Percentiles rank a stretch among this genome's conserved stretches.
Conservation (phyloP, 2,797 vertebrate species). For the Notolabrus celidotus region DNA sequence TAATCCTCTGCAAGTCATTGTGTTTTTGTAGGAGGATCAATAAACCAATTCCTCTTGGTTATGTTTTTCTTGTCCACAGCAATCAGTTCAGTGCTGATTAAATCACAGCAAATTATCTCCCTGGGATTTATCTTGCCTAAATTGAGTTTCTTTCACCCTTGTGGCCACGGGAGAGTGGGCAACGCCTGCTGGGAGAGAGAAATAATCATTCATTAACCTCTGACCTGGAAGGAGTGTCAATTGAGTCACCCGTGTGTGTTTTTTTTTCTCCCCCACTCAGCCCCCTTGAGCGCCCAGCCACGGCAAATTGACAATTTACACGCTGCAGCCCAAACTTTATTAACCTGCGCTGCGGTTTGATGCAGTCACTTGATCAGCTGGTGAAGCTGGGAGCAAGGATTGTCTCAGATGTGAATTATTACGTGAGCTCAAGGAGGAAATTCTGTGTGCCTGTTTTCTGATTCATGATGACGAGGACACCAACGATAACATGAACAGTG, state of each 20-base stretch:
- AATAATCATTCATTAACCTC: constrained; percentile 88
- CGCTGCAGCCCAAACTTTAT: constrained; percentile 71
- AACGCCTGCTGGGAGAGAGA: constrained; percentile 81
- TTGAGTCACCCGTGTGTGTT: constrained; percentile 66
- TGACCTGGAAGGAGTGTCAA: constrained; percentile 79
- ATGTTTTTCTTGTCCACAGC: constrained; percentile 78
- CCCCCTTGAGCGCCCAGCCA: constrained; percentile 45
- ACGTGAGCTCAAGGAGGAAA: not conserved
- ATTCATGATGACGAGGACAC: constrained; percentile 33
- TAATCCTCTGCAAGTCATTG: constrained; percentile 50
- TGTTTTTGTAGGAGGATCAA: constrained; percentile 70
- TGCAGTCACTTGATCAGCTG: constrained; percentile 66
- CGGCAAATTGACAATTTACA: constrained; percentile 76
- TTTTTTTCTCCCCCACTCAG: not conserved
- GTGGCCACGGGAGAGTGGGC: constrained; percentile 76
- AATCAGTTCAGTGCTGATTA: constrained; percentile 77
- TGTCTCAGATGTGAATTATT: constrained; percentile 41
- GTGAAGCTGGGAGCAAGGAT: constrained; percentile 30
- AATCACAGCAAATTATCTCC: constrained; percentile 81
- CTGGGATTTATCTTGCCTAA: constrained; percentile 77
- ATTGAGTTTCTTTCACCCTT: constrained; percentile 83
- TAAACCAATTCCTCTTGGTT: constrained; percentile 81
- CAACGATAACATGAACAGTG: constrained; percentile 15
- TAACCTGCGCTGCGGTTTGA: constrained; percentile 64
- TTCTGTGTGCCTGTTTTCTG: constrained; percentile 1